phyloP scores from a whole-genome alignment of 1,140 invertebrate genomes.

The Contarinia nasturtii region DNA sequence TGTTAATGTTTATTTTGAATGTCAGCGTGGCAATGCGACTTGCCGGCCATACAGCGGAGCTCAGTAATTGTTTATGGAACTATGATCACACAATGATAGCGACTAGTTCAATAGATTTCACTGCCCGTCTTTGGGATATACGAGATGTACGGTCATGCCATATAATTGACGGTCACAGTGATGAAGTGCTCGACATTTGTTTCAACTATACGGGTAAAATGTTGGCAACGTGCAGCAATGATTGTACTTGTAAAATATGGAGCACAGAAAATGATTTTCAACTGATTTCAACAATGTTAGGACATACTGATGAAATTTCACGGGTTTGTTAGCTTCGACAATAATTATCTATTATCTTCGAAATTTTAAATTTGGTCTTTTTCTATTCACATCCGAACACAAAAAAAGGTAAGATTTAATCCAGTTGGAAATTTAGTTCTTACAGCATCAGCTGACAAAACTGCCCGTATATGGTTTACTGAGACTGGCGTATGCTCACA shows the following conservation, averaged over 20 bases:
- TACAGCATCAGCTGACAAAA: constrained; percentile 53
- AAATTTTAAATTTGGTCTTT: not conserved
- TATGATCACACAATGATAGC: constrained; percentile 49
- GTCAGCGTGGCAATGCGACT: constrained; percentile 38
- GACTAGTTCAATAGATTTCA: constrained; percentile 52
- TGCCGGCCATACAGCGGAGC: constrained; percentile 46
- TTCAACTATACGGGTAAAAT: constrained; percentile 50
- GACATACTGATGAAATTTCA: constrained; percentile 56
- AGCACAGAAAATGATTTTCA: constrained; percentile 35
- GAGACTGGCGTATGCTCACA: constrained; percentile 45
- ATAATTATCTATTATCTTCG: not conserved
- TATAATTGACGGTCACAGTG: constrained; percentile 41
- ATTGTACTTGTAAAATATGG: constrained; percentile 49
- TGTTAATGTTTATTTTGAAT: constrained; percentile 6
- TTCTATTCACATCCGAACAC: constrained; percentile 1
- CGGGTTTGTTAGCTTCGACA: too few species aligned
- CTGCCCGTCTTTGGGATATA: constrained; percentile 55
- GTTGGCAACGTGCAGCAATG: constrained; percentile 50
- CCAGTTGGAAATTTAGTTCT: constrained; percentile 48
- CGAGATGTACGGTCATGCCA: constrained; percentile 28
- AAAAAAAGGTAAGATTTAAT: constrained; percentile 51
- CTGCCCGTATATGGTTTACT: constrained; percentile 53
- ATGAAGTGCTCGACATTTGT: constrained; percentile 56
- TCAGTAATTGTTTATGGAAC: constrained; percentile 57
- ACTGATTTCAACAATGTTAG: constrained; percentile 39